A percentile compares a stretch with the other conserved stretches of the same genome.
Conservation (phyloP, 1,140 invertebrate genomes). For the Lepidurus apus region DNA sequence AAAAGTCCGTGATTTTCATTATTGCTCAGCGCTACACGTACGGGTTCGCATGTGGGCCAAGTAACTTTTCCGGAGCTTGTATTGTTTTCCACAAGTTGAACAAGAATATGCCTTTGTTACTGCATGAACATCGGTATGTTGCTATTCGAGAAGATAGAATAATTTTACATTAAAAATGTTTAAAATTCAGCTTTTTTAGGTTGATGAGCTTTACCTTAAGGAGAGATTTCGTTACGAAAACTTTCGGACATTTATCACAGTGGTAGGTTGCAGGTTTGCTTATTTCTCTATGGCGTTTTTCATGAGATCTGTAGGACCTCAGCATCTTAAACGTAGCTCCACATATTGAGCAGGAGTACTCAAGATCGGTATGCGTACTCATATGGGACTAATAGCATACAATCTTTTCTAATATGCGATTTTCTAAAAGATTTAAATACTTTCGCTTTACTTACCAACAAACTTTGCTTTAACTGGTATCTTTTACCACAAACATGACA, state of each 20-base stretch:
- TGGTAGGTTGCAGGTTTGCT: slow-evolving; percentile 26
- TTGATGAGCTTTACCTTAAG: slow-evolving; percentile 24
- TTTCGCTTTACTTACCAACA: neutral
- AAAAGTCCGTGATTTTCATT: slow-evolving; percentile 24
- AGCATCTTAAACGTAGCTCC: slow-evolving; percentile 32
- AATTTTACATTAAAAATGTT: neutral
- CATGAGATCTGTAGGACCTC: slow-evolving; percentile 29
- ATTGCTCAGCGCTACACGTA: neutral
- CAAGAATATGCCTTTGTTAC: slow-evolving; percentile 29
- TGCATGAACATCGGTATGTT: slow-evolving; percentile 31
- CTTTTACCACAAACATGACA: neutral
- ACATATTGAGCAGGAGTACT: slow-evolving; percentile 26
- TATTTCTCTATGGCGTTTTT: slow-evolving; percentile 29
- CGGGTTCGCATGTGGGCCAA: slow-evolving; percentile 32
- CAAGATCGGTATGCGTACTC: slow-evolving; percentile 33
- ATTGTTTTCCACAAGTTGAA: slow-evolving; percentile 32
- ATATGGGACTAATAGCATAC: slow-evolving; percentile 27
- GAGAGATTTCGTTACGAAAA: slow-evolving; percentile 26
- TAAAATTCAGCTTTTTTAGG: neutral
- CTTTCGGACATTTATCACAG: slow-evolving; percentile 29
- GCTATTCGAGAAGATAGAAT: neutral
- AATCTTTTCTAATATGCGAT: neutral
- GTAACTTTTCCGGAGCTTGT: slow-evolving; percentile 31
- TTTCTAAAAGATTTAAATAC: neutral
- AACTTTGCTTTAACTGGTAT: neutral